Evolutionary conservation across 2,888 invertebrate species (phyloP).

Genomic region (Lasioglossum morio): DNA sequence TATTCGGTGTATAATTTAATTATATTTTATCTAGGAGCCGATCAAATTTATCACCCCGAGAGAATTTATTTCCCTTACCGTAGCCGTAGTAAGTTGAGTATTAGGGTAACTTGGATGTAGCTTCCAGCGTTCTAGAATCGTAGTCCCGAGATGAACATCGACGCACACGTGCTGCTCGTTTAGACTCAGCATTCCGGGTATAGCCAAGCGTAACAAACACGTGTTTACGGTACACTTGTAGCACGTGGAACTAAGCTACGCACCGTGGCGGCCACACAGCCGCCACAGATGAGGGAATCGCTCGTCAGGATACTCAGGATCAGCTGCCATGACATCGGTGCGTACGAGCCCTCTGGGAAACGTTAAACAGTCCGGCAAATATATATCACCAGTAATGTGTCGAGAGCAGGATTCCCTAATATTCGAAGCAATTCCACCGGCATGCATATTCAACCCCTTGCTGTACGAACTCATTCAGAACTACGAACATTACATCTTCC

Average conservation of each 20-base stretch:
- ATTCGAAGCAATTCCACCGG: not conserved
- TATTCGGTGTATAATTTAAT: not conserved
- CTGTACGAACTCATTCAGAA: not conserved
- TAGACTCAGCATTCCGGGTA: conserved; percentile 12
- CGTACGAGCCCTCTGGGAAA: not conserved
- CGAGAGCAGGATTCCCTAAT: not conserved
- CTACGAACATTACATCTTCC: not conserved
- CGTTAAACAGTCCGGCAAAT: not conserved
- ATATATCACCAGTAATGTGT: not conserved
- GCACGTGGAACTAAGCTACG: not conserved
- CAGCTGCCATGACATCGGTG: not conserved
- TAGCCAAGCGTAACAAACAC: conserved; percentile 20
- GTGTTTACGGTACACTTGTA: conserved; percentile 10
- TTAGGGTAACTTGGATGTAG: too few relatives aligned
- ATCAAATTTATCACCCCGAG: not conserved
- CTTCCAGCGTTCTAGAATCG: not conserved
- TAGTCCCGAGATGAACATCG: not conserved
- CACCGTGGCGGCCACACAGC: not conserved
- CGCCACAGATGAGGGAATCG: not conserved
- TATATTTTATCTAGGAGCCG: not conserved
- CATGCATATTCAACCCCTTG: not conserved
- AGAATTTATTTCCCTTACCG: not conserved
- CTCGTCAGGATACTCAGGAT: not conserved
- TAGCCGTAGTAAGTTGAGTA: not conserved
- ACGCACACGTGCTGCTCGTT: conserved; percentile 23